Evolutionary conservation across 1,140 invertebrate species (phyloP).

Genomic region (Ectropis grisescens): DNA sequence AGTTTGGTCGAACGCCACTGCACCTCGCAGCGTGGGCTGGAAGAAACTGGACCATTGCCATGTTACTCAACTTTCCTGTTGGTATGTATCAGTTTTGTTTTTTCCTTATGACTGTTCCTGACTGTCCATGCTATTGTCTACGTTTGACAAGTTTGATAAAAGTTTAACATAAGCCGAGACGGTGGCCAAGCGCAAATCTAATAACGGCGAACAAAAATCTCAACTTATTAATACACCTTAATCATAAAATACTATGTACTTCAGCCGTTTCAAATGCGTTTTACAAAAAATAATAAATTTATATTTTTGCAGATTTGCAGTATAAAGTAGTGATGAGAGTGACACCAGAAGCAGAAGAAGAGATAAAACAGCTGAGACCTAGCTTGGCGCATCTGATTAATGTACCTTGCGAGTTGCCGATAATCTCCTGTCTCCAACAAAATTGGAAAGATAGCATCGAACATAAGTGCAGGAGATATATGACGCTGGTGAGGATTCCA

Average conservation of each 20-base stretch:
- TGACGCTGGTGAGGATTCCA: too few relatives aligned
- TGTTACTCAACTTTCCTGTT: slow-evolving; percentile 6
- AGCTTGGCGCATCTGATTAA: neutral
- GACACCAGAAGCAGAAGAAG: neutral
- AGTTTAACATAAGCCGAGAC: too few relatives aligned
- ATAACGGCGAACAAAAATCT: too few relatives aligned
- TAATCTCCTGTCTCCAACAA: neutral
- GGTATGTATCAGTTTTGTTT: slow-evolving; percentile 4
- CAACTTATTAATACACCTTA: too few relatives aligned
- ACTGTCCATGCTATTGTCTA: neutral
- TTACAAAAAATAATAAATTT: neutral
- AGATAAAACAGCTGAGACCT: neutral
- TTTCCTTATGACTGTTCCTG: neutral
- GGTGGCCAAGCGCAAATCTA: too few relatives aligned
- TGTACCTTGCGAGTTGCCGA: neutral
- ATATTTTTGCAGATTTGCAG: neutral
- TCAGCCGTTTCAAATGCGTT: too few relatives aligned
- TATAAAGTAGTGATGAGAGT: neutral
- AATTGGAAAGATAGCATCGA: slow-evolving; percentile 6
- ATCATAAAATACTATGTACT: too few relatives aligned
- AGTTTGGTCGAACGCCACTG: slow-evolving; percentile 7
- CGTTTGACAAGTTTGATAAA: neutral
- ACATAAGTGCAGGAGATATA: slow-evolving; percentile 7
- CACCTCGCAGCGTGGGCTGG: slow-evolving; percentile 10
- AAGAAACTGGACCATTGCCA: slow-evolving; percentile 1